Evolutionary conservation across 2,797 vertebrate genomes (phyloP), one percentile per base, ranked within the genome.

Genomic region (Rhynchotus rufescens): DNA sequence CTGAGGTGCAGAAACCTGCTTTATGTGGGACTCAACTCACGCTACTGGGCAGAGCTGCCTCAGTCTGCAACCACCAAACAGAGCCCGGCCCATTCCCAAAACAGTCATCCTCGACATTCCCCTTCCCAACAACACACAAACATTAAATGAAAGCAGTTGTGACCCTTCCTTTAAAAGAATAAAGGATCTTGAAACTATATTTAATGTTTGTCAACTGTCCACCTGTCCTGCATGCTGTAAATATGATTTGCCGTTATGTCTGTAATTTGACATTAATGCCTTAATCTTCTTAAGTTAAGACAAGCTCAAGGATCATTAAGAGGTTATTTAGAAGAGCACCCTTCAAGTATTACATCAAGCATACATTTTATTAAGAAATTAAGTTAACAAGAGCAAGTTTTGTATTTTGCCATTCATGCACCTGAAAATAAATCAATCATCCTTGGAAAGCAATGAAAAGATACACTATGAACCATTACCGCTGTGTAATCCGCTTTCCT

Each of bases 211-310:
- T 84, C 89, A 93, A 15, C 30, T 42, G 22, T 12, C 72, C 40
- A 7, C 44, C 66, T 51, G 78, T 82, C 69, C 57, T 32, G 36
- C 66, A 19, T 25, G 34, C 60, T 3, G 3, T 80, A 75, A 77
- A 59, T 80, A 51, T 66, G 74, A 88, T 89, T 96, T 94, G 92
- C 91, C 72, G 82, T 78, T 81, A 93, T 83, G 84, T 61, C 94
- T 93, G 79, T 91, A 93, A 96, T 94, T 87, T 89, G 89, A 93
- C 86, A 85, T 94, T 93, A 95, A 95, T 96, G 95, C 91, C 84
- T 90, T 96, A 94, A 95, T 95, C 93, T 86, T 72, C 95, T 94
- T 96, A 95, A 94, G 34, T 67, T 88, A 84, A 93, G 86, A 86
- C 73, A 88, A 71, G 90, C 89, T 74, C 84, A 83, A 45, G 90